phyloP scores from a whole-genome alignment of 2,888 invertebrate genomes.

The Morpho deidamia region DNA sequence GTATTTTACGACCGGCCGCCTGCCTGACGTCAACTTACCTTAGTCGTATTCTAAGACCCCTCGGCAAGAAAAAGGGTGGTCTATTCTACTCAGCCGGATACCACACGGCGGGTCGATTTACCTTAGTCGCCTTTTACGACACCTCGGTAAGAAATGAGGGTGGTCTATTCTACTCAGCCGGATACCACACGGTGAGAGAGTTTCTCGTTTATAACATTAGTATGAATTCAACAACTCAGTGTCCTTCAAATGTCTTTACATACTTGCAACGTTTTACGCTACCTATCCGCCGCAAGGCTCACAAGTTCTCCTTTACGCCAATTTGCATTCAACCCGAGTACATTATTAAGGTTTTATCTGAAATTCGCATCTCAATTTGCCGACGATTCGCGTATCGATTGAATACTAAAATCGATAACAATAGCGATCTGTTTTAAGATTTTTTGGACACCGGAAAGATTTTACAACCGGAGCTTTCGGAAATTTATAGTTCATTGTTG shows the following conservation, averaged over 20 bases:
- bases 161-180: too few species aligned
- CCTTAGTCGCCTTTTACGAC: too few species aligned
- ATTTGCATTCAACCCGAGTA: conserved; percentile 29
- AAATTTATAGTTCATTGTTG: conserved; percentile 29
- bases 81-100: too few species aligned
- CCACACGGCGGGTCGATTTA: too few species aligned
- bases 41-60: too few species aligned
- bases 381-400: conserved; percentile 30
- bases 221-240: too few species aligned
- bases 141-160: too few species aligned
- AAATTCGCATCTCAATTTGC: conserved; percentile 33
- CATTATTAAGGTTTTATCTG: conserved; percentile 33
- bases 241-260: conserved; percentile 15
- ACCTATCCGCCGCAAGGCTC: conserved; percentile 29
- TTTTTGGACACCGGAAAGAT: conserved; percentile 34
- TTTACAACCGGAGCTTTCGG: conserved; percentile 30
- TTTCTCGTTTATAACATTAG: too few species aligned
- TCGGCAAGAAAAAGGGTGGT: too few species aligned
- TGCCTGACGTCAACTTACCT: too few species aligned
- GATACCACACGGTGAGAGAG: too few species aligned
- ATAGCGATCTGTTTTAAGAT: conserved; percentile 28
- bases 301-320: conserved; percentile 24
- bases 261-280: background rate
- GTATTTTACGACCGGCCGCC: too few species aligned
- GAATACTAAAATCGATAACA: conserved; percentile 39